Conservation (phyloP, 2,888 invertebrate species). For the Machimus atricapillus region DNA sequence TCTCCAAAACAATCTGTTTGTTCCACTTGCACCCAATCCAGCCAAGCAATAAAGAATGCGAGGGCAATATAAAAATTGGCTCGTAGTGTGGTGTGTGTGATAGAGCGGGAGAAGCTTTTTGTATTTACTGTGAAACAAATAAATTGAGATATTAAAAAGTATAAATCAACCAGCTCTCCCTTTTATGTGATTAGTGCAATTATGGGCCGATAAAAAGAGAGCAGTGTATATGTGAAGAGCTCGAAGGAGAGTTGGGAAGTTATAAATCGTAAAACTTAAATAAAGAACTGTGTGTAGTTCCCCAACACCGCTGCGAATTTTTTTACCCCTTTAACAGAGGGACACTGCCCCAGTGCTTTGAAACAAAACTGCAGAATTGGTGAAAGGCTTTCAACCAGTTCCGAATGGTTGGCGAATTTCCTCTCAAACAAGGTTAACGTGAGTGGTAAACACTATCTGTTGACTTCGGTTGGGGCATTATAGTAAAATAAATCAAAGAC, state of each 20-base stretch:
- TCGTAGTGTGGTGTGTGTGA: not conserved
- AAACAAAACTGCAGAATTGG: not conserved
- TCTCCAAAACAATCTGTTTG: slow-evolving; percentile 2
- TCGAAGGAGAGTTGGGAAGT: not conserved
- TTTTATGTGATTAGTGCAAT: slow-evolving; percentile 28
- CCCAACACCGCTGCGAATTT: not conserved
- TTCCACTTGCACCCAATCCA: not conserved
- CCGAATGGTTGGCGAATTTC: not conserved
- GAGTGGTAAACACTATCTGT: not conserved
- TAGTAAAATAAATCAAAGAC: not conserved
- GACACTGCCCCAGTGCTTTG: not conserved
- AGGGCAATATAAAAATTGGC: not conserved
- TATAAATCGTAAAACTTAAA: not conserved
- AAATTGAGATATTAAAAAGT: slow-evolving; percentile 33
- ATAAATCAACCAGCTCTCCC: slow-evolving; percentile 12
- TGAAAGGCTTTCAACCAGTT: not conserved
- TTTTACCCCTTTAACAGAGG: not conserved
- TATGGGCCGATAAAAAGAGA: not conserved
- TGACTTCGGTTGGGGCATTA: not conserved
- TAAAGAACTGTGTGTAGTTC: not conserved
- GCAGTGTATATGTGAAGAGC: not conserved
- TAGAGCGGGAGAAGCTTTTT: not conserved
- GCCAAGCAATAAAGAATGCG: not conserved
- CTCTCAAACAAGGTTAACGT: not conserved
- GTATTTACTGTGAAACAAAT: not conserved